Evolutionary conservation across 1,140 invertebrate species (phyloP).

Genomic region (Listronotus oregonensis): DNA sequence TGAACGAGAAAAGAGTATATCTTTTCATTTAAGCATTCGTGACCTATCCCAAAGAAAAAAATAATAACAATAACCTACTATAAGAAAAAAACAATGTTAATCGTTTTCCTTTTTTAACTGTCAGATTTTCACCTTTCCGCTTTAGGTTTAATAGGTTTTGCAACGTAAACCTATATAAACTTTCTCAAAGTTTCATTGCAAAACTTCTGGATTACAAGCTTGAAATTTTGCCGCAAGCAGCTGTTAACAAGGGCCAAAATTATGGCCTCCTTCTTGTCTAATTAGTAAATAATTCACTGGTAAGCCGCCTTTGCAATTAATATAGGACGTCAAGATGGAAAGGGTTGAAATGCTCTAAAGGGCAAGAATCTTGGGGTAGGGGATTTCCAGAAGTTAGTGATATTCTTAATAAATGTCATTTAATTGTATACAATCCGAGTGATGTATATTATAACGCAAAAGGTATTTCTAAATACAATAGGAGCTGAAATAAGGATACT

Average conservation of each 20-base stretch:
- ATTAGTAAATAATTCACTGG: conserved; percentile 57
- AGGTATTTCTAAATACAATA: no score
- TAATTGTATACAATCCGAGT: conserved; percentile 34
- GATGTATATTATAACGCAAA: no score
- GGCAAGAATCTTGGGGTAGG: not conserved
- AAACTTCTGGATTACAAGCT: conserved; percentile 1
- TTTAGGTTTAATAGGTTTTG: no score
- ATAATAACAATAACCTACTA: no score
- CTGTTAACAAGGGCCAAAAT: conserved; percentile 49
- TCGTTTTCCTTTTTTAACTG: no score
- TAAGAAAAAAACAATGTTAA: no score
- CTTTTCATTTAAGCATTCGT: no score
- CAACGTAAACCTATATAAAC: not conserved
- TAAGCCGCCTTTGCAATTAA: conserved; percentile 56
- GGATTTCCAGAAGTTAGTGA: conserved; percentile 11
- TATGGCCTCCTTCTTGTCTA: conserved; percentile 55
- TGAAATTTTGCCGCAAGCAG: conserved; percentile 31
- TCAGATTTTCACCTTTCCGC: no score
- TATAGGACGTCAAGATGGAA: conserved; percentile 43
- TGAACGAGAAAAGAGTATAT: no score
- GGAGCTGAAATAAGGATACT: no score
- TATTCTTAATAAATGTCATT: no score
- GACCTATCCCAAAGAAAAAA: no score
- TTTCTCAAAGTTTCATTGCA: conserved; percentile 8
- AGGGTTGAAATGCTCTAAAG: conserved; percentile 34